These are phyloP conservation scores for Decapterus maruadsi DNA, from an alignment of 2,797 vertebrate genomes.

Conservation along the genomic window DNA sequence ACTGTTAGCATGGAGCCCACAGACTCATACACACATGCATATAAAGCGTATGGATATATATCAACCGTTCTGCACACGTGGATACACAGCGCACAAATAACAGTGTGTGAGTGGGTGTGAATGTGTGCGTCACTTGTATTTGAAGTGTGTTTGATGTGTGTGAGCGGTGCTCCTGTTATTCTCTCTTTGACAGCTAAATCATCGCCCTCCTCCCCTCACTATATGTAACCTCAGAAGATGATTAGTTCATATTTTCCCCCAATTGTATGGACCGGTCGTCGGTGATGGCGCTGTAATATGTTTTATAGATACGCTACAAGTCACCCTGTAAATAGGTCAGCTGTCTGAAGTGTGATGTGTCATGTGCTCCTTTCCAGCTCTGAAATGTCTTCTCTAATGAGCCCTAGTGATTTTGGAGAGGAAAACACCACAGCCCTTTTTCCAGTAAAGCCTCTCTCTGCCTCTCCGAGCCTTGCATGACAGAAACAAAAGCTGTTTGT, in stretches of 20 bases:
- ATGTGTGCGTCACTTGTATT: conserved; percentile 57
- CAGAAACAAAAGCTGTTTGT: conserved; percentile 88
- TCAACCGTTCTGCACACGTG: conserved; percentile 35
- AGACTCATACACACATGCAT: conserved; percentile 54
- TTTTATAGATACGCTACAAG: conserved; percentile 86
- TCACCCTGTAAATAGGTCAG: conserved; percentile 85
- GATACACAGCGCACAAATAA: conserved; percentile 29
- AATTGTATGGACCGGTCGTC: conserved; percentile 67
- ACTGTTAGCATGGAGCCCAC: conserved; percentile 59
- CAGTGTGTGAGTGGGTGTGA: conserved; percentile 52
- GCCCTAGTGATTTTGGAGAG: conserved; percentile 85
- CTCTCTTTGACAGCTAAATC: conserved; percentile 74
- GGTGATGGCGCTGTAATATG: conserved; percentile 73
- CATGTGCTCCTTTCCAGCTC: conserved; percentile 83
- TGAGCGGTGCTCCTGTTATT: conserved; percentile 65
- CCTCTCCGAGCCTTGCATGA: conserved; percentile 80
- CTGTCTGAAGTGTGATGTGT: conserved; percentile 86
- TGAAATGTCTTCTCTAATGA: conserved; percentile 87
- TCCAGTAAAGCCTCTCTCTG: conserved; percentile 84
- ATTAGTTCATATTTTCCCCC: conserved; percentile 85
- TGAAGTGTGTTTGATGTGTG: conserved; percentile 68
- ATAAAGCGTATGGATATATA: conserved; percentile 46
- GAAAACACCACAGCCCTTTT: conserved; percentile 85
- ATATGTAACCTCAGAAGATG: conserved; percentile 72
- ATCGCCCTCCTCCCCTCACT: conserved; percentile 43